Base-by-base conservation (phyloP, 2,797 vertebrate species). In the Lepilemur ruficaudatus region DNA sequence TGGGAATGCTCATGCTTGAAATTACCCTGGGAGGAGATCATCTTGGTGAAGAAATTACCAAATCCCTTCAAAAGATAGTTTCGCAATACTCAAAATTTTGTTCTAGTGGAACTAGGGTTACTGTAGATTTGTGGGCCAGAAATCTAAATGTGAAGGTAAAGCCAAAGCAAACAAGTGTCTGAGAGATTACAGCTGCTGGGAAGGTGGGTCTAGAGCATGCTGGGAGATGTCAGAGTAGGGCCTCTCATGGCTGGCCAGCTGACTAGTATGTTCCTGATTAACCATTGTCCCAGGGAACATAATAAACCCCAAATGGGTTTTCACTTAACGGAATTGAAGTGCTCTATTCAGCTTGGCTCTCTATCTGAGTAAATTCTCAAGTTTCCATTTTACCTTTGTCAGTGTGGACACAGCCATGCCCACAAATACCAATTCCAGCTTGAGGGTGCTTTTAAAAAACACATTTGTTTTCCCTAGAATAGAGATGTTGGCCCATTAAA, bases 141-240 rank as follows among this genome's bases (percentile, higher is more conserved):
- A 79, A 72, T 78, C 17, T 87, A 83, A 92, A 84, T 28, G 20
- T 50, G 10, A 92, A 91, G 5, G 18, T 52, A 43, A 95, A 70
- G 50, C 20, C 48, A 92, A 78, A 92, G 84, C 9, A 85, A 95
- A 70, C 0, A 22, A 12, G 0, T 38, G 2, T 61, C 35, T 89
- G 46, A 75, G 57, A 65, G 55, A 48, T 52, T 28, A 32, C 6
- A 76, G 7, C 6, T 41, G 23, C 15, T 80, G 46, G 14, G 9
- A n/a, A 67, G 30, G 63, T 11, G 1, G 35, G 7, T 43, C 1
- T 15, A 75, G 23, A 11, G 10, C 1, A 2, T 9, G 30, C n/a
- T 12, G 0, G 25, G 10, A 93, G 18, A 83, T 78, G 48, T 86
- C 28, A 70, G 57, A 59, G 17, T 4, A 72, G 50, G 15, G 17